Evolutionary conservation across 2,888 invertebrate species (phyloP), one percentile per base, ranked within the genome.

Genomic region (Ischnura elegans): DNA sequence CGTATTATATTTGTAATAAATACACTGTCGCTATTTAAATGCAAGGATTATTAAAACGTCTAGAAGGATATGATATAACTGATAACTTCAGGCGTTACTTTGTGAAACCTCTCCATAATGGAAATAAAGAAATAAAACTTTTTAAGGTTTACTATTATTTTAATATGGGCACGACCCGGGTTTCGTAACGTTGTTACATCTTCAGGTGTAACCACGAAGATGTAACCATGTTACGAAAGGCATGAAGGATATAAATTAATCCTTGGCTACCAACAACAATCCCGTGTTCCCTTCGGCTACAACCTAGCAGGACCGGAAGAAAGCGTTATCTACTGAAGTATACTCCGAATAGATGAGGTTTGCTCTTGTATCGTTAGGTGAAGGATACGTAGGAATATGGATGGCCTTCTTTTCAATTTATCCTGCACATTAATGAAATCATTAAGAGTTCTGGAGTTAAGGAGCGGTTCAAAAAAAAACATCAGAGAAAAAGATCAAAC

Each of bases 391-490:
- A 42, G 45, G 29, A 61, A 90, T 45, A 76, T 76, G 76, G 76
- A 90, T 61, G 43, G 46, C 43, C n/a, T 25, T 61, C 55, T 25
- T 55, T 29, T 51, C 87, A 51, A 87, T 87, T 13, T 51, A 13
- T 29, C 55, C 8, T 43, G 43, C 42, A 42, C n/a, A 90, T 90
- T 61, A 90, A 90, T 90, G 61, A 66, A 90, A 90, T 90, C 61
- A 90, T 90, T 90, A 90, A 43, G 36, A 46, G 43, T 29, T n/a
- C 61, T 36, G 25, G 47, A 25, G 76, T 13, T 25, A 76, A 76
- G 76, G 36, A 25, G 36, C 6, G 25, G 61, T 25, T 21, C 25
- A 61, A 8, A n/a, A n/a, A 25, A n/a, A 76, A 76, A n/a, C n/a
- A n/a, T n/a, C 10, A 5, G 13, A 36, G 16, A 36, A 36, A 76